A percentile compares a stretch with the other conserved stretches of the same genome.
Evolutionary conservation across 1,140 invertebrate genomes (phyloP).

Genomic region (Thaumatotibia leucotreta): DNA sequence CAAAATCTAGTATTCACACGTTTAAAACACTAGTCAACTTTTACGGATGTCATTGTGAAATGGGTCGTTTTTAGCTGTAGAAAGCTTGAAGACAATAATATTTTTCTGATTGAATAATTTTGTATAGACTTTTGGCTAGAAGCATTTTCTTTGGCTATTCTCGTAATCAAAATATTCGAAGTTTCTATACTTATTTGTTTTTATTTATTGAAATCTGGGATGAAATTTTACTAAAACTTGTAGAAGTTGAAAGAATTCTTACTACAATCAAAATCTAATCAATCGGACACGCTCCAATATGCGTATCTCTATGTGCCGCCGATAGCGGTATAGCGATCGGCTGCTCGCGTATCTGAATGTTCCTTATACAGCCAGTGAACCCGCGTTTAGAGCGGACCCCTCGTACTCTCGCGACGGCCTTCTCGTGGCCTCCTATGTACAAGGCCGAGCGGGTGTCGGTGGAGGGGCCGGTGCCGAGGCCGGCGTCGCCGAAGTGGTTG

Average conservation of each 20-base stretch:
- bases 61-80: too few species aligned
- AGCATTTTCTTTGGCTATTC: too few species aligned
- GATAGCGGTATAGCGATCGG: conserved; percentile 78
- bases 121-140: too few species aligned
- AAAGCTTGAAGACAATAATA: too few species aligned
- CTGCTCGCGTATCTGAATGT: conserved; percentile 81
- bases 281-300: conserved; percentile 83
- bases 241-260: neutral
- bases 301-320: conserved; percentile 81
- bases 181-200: too few species aligned
- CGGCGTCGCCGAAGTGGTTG: conserved; percentile 80
- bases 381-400: conserved; percentile 79
- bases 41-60: too few species aligned
- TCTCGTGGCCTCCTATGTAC: conserved; percentile 91
- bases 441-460: conserved; percentile 91
- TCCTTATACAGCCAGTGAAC: conserved; percentile 90
- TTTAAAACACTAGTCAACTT: too few species aligned
- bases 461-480: conserved; percentile 81
- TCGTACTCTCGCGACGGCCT: conserved; percentile 66
- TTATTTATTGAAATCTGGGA: too few species aligned
- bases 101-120: too few species aligned
- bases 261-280: conserved; percentile 65
- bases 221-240: too few species aligned
- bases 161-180: too few species aligned
- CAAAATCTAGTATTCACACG: too few species aligned